Evolutionary conservation across 2,888 invertebrate genomes (phyloP).

Genomic region (Stramonita haemastoma): DNA sequence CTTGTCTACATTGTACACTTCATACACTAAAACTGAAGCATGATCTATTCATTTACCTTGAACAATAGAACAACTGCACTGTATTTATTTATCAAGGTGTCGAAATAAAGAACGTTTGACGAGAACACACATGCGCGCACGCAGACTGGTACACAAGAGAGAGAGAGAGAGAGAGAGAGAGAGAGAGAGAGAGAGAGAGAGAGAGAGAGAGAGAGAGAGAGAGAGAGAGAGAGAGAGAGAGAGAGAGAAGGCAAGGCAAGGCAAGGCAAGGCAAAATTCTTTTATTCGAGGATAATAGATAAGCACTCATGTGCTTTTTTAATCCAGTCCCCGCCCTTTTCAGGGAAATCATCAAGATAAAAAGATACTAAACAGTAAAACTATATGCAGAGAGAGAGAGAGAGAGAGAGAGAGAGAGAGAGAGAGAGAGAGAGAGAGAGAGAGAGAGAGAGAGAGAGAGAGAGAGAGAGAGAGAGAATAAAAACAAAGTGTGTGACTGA

Average conservation of each 20-base stretch:
- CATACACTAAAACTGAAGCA: no score
- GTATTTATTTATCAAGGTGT: no score
- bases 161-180: slow-evolving; percentile 20
- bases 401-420: background rate
- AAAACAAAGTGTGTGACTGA: slow-evolving; percentile 40
- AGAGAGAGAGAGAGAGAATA: background rate
- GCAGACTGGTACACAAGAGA: slow-evolving; percentile 3
- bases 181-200: slow-evolving; percentile 17
- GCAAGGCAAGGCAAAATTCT: background rate
- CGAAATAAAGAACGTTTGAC: no score
- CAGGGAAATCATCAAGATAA: no score
- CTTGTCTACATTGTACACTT: no score
- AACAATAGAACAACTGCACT: no score
- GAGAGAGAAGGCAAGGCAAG: background rate
- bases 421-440: no score
- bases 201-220: slow-evolving; percentile 21
- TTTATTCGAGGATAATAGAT: background rate
- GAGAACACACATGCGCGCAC: background rate
- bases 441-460: background rate
- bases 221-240: slow-evolving; percentile 23
- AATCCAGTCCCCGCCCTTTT: no score
- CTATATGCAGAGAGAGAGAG: no score
- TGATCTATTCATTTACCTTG: no score
- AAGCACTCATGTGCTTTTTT: background rate
- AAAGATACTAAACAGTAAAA: no score